These are phyloP conservation scores for Rhegmatorhina hoffmannsi DNA, from an alignment of 2,113 vertebrate genomes.

Conservation along the genomic window DNA sequence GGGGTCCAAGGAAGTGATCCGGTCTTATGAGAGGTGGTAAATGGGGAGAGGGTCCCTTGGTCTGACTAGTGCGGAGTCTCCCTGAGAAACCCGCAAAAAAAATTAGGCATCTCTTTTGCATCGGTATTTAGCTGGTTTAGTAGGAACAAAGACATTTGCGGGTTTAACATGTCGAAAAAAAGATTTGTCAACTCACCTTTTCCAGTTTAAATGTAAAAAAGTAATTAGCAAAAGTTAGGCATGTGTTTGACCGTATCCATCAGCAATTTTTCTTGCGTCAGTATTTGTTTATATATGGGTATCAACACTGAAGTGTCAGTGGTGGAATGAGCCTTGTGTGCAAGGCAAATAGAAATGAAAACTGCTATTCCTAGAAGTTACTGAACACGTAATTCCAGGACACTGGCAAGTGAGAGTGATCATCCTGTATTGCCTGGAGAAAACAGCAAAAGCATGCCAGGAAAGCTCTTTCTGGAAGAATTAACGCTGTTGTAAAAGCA, in stretches of 20 bases:
- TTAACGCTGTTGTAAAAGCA: fast-evolving
- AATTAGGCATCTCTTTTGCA: fast-evolving
- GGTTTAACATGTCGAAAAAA: fast-evolving
- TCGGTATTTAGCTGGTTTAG: background rate
- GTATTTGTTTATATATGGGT: background rate
- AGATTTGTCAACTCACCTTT: background rate
- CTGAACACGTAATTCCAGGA: background rate
- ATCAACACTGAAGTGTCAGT: background rate
- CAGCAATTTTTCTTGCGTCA: background rate
- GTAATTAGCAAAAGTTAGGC: background rate
- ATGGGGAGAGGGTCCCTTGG: background rate
- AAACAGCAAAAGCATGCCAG: background rate
- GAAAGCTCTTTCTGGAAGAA: background rate
- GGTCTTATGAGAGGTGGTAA: fast-evolving
- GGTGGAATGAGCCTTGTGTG: background rate
- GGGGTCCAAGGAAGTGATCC: fast-evolving
- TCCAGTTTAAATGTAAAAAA: background rate
- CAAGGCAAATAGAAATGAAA: background rate
- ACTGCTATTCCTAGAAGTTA: background rate
- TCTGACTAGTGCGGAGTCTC: background rate
- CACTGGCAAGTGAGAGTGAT: background rate
- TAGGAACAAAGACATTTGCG: background rate
- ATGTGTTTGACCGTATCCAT: background rate
- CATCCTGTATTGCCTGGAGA: background rate
- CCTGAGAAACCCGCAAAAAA: background rate